Evolutionary conservation across 2,797 vertebrate genomes (phyloP).

Genomic region (Malacoctenus gilli): DNA sequence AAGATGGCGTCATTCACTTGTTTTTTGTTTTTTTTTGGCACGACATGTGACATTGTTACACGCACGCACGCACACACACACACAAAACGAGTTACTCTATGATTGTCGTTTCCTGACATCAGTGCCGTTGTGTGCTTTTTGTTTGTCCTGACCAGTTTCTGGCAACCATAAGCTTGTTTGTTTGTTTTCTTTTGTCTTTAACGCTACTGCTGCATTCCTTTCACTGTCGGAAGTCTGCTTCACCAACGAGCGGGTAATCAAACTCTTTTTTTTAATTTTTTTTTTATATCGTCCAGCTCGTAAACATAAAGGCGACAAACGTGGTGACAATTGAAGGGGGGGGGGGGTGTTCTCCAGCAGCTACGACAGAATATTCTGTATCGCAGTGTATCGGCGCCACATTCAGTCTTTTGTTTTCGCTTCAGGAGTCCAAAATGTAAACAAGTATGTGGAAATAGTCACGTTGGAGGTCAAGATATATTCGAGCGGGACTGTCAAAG

Average conservation of each 20-base stretch:
- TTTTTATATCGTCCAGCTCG: background rate
- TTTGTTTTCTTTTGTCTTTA: background rate
- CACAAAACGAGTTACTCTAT: conserved; percentile 24
- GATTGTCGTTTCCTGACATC: conserved; percentile 63
- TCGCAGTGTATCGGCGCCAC: no score
- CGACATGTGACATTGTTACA: conserved; percentile 59
- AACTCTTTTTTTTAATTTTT: no score
- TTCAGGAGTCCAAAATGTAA: no score
- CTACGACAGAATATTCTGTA: background rate
- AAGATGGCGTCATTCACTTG: conserved; percentile 28
- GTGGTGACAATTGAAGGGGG: background rate
- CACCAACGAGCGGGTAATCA: no score
- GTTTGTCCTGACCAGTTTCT: conserved; percentile 35
- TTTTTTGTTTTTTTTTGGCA: conserved; percentile 81
- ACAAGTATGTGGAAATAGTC: no score
- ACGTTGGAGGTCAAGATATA: no score
- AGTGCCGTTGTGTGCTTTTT: conserved; percentile 53
- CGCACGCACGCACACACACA: conserved; percentile 3
- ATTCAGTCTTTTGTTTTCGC: no score
- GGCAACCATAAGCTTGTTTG: background rate
- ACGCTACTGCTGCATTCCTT: conserved; percentile 35
- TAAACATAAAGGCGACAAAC: background rate
- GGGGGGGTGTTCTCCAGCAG: background rate
- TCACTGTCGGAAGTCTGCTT: conserved; percentile 30
- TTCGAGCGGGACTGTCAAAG: no score